These are phyloP conservation scores for Colletes latitarsis DNA, from an alignment of 1,140 invertebrate species.

Conservation along the genomic window DNA sequence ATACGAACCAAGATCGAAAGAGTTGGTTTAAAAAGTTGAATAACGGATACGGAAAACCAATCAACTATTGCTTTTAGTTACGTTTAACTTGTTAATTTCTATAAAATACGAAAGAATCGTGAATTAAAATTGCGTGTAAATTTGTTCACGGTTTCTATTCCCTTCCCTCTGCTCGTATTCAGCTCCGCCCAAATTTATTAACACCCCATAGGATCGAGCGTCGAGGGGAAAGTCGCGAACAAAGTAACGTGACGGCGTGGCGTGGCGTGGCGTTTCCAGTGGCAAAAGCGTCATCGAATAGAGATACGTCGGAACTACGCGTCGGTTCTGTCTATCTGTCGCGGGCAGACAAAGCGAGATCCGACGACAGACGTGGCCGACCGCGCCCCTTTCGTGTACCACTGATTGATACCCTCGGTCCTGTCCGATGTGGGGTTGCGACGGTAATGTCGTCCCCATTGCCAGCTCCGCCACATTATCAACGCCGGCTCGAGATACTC, in stretches of 20 bases:
- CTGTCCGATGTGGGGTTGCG: slow-evolving; percentile 64
- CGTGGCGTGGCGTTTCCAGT: slow-evolving; percentile 34
- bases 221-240: slow-evolving; percentile 27
- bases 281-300: slow-evolving; percentile 60
- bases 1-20: no score
- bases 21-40: no score
- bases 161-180: no score
- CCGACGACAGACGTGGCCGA: slow-evolving; percentile 68
- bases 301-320: slow-evolving; percentile 62
- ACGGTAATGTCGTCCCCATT: slow-evolving; percentile 62
- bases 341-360: slow-evolving; percentile 70
- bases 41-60: no score
- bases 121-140: no score
- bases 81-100: no score
- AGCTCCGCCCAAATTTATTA: no score
- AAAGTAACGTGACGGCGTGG: slow-evolving; percentile 53
- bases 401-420: slow-evolving; percentile 71
- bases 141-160: no score
- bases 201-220: not conserved
- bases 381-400: slow-evolving; percentile 74
- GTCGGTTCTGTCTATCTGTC: slow-evolving; percentile 68
- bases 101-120: no score
- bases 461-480: slow-evolving; percentile 62
- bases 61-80: no score
- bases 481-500: slow-evolving; percentile 49